Conservation (phyloP, 1,140 invertebrate genomes). For the Tigriopus japonicus region DNA sequence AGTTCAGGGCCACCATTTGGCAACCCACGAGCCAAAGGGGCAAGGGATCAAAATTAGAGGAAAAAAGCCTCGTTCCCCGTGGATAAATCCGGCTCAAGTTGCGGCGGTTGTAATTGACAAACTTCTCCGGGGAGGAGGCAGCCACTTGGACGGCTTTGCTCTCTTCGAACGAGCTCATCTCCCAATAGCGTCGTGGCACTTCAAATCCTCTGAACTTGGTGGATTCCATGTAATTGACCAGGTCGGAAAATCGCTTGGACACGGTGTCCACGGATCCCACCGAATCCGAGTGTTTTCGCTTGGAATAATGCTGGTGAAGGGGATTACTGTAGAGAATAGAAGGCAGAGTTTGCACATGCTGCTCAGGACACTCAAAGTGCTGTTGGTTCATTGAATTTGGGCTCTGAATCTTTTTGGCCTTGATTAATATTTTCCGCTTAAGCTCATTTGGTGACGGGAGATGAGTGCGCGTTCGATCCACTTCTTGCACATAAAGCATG, state of each 20-base stretch:
- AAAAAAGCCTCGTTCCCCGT: slow-evolving; percentile 27
- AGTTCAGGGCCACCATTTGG: slow-evolving; percentile 35
- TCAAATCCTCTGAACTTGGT: slow-evolving; percentile 23
- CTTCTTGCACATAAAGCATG: slow-evolving; percentile 17
- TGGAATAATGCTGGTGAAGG: too few relatives aligned
- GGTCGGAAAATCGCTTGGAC: slow-evolving; percentile 21
- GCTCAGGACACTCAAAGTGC: too few relatives aligned
- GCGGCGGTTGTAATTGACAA: slow-evolving; percentile 22
- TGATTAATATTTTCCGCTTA: slow-evolving; percentile 22
- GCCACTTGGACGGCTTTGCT: slow-evolving; percentile 24
- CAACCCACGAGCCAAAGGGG: slow-evolving; percentile 29
- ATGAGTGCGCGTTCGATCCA: slow-evolving; percentile 14
- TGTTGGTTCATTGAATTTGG: slow-evolving; percentile 16
- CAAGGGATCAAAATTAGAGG: slow-evolving; percentile 30
- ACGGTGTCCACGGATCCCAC: slow-evolving; percentile 13
- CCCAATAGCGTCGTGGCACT: slow-evolving; percentile 22
- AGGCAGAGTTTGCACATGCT: too few relatives aligned
- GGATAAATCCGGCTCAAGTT: slow-evolving; percentile 30
- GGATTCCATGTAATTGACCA: slow-evolving; percentile 24
- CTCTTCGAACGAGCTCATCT: slow-evolving; percentile 28
- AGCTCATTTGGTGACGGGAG: slow-evolving; percentile 22
- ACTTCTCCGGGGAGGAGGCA: slow-evolving; percentile 17
- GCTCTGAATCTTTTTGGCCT: slow-evolving; percentile 15
- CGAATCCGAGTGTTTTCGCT: too few relatives aligned
- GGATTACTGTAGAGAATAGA: too few relatives aligned